Evolutionary conservation across 2,113 vertebrate species (phyloP), one percentile per base, ranked within the genome.

Genomic region (Morone saxatilis): DNA sequence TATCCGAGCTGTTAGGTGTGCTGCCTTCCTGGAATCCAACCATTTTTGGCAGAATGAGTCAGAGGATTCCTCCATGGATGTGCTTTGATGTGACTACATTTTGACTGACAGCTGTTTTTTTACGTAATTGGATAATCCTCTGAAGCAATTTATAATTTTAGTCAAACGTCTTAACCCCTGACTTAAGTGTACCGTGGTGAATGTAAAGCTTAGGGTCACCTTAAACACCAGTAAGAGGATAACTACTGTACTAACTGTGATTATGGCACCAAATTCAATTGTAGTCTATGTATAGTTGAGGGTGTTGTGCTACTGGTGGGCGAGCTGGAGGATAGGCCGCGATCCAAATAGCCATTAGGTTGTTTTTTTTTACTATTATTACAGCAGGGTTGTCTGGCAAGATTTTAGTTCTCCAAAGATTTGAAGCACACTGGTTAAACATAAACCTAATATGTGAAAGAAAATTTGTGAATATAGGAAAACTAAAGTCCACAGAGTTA

Each of bases 101-200:
- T 54, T 82, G 71, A 90, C 70, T 87, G 81, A 73, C 87, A 90
- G 92, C 80, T 89, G 82, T 61, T 86, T 78, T 81, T 80, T 83
- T 68, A 86, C 13, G 4, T 86, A 88, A 91, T 90, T 91, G 69
- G 65, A 50, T 93, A 82, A 92, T 80, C 86, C 68, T 78, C 31
- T 19, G 50, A 65, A 74, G 74, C 80, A 38, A 40, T 90, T 71
- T 78, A 50, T 80, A 82, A 81, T 51, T 90, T 87, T 19, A 86
- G 69, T 75, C 60, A 41, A 70, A 74, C 22, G n/a, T 40, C 38
- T 72, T 56, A 75, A 72, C 61, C 66, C 79, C 56, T 82, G 78
- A 86, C 25, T 84, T 70, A 82, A 80, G 76, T 83, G 75, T 80
- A 60, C 83, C 22, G 53, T 11, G 71, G 38, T 68, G 50, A 69